Evolutionary conservation across 2,113 vertebrate species (phyloP).

Genomic region (Acrocephalus kingi): DNA sequence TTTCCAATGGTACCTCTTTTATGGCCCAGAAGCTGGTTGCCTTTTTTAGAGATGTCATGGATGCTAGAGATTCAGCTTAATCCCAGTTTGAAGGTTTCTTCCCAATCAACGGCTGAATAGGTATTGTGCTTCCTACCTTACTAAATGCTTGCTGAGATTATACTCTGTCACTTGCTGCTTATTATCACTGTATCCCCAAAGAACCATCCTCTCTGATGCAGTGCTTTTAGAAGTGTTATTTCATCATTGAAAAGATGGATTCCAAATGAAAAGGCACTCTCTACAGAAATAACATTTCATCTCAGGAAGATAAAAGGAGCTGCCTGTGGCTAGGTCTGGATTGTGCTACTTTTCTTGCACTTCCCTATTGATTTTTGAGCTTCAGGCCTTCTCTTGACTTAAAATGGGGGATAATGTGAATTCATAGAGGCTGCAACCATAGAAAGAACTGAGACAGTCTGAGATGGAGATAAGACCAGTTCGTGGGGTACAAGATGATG

Average conservation of each 20-base stretch:
- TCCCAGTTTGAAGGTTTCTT: constrained; percentile 29
- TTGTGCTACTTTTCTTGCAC: constrained; percentile 52
- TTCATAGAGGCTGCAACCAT: background rate
- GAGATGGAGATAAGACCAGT: background rate
- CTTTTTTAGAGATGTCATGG: background rate
- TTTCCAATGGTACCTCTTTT: background rate
- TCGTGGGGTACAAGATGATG: background rate
- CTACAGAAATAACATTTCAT: constrained; percentile 58
- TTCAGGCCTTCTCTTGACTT: constrained; percentile 11
- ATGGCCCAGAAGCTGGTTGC: background rate
- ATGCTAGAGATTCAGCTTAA: constrained; percentile 25
- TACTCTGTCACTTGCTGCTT: constrained; percentile 42
- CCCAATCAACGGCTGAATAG: constrained; percentile 35
- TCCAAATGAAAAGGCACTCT: constrained; percentile 54
- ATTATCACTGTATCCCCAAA: constrained; percentile 35
- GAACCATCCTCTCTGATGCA: constrained; percentile 7
- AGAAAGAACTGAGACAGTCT: background rate
- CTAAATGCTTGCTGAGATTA: constrained; percentile 63
- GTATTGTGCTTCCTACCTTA: constrained; percentile 52
- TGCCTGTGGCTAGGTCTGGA: constrained; percentile 54
- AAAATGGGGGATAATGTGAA: constrained; percentile 20
- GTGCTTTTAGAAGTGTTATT: constrained; percentile 53
- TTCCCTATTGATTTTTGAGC: constrained; percentile 65
- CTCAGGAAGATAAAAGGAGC: constrained; percentile 59
- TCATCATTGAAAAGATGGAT: constrained; percentile 54